Percentiles rank a stretch among this genome's conserved stretches.
Evolutionary conservation across 2,113 vertebrate genomes (phyloP).

Genomic region (Scomber japonicus): DNA sequence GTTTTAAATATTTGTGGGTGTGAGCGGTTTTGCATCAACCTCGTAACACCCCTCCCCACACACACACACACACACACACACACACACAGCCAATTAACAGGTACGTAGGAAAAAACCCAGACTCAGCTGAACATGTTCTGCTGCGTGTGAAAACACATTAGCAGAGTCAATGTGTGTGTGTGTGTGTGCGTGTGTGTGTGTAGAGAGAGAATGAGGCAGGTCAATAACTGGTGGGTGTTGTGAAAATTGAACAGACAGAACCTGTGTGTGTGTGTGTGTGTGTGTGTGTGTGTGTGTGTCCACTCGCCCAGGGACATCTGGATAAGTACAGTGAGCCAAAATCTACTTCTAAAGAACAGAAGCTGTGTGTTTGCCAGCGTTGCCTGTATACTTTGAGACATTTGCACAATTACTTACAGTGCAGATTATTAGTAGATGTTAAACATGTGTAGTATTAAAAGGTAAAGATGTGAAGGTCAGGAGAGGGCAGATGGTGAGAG

Average conservation of each 20-base stretch:
- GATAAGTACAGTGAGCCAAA: background rate
- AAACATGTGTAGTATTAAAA: too few species aligned
- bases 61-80: too few species aligned
- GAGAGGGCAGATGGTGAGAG: too few species aligned
- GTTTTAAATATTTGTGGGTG: constrained; percentile 28
- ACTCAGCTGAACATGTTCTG: constrained; percentile 30
- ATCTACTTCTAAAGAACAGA: background rate
- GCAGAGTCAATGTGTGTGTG: background rate
- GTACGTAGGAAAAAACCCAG: background rate
- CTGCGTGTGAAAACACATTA: constrained; percentile 9
- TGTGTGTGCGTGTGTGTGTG: background rate
- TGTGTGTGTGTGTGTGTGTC: background rate
- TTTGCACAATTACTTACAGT: too few species aligned
- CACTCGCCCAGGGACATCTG: background rate
- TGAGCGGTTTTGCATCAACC: background rate
- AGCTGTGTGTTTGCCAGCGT: too few species aligned
- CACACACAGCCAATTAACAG: constrained; percentile 40
- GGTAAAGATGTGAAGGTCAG: too few species aligned
- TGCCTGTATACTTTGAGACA: too few species aligned
- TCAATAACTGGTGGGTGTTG: constrained; percentile 18
- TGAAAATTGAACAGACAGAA: constrained; percentile 10
- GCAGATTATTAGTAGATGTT: too few species aligned
- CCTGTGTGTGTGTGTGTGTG: background rate
- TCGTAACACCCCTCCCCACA: background rate
- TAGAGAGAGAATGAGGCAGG: background rate